Percentiles rank a stretch among this genome's conserved stretches.
Conservation (phyloP, 2,113 vertebrate genomes). For the Sminthopsis crassicaudata region DNA sequence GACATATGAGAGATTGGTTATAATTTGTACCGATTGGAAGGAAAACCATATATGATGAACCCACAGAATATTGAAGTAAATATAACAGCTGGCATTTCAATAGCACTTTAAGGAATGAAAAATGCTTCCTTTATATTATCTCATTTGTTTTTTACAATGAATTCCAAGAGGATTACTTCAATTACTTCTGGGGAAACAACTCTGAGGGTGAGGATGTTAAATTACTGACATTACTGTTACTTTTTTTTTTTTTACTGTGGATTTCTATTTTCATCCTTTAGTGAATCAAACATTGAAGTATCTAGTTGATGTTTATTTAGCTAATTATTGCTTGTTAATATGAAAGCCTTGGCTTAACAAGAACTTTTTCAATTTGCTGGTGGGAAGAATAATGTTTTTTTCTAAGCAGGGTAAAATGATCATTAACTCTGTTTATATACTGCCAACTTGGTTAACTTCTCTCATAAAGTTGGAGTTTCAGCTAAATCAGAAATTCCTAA, state of each 20-base stretch:
- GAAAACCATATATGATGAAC: background rate
- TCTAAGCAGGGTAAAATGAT: background rate
- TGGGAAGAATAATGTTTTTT: background rate
- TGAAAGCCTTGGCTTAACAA: slow-evolving; percentile 3
- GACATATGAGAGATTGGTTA: background rate
- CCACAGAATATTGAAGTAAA: background rate
- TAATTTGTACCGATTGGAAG: too few species aligned
- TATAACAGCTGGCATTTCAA: background rate
- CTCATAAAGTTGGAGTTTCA: slow-evolving; percentile 82
- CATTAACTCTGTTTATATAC: background rate
- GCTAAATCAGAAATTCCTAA: slow-evolving; percentile 83
- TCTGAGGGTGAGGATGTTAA: slow-evolving; percentile 81
- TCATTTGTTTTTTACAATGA: background rate
- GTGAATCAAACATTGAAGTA: background rate
- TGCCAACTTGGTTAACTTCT: background rate
- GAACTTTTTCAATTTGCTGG: background rate
- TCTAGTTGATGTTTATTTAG: background rate
- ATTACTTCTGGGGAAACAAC: slow-evolving; percentile 61
- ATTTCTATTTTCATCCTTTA: background rate
- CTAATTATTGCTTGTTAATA: slow-evolving; percentile 19
- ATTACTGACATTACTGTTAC: slow-evolving; percentile 55
- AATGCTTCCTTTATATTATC: background rate
- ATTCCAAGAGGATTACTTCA: background rate
- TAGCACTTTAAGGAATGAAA: background rate
- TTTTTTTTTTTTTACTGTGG: slow-evolving; percentile 4